A percentile compares a stretch with the other conserved stretches of the same genome.
These are phyloP conservation scores for Protosalanx chinensis DNA, from an alignment of 2,797 vertebrate genomes.

Conservation along the genomic window DNA sequence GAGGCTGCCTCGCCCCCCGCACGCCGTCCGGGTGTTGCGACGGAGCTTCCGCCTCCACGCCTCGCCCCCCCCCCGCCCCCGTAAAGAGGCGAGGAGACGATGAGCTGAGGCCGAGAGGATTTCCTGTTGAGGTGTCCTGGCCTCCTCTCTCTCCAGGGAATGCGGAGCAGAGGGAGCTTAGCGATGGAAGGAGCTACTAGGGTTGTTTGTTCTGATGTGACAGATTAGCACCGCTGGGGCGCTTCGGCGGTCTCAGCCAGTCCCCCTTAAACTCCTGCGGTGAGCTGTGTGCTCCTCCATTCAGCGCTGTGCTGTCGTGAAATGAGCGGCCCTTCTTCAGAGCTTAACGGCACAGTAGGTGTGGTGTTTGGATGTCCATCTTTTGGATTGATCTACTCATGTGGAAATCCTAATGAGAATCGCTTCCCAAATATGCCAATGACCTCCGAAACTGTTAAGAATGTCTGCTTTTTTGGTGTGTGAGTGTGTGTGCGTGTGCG, in stretches of 20 bases:
- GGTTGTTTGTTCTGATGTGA: conserved; percentile 57
- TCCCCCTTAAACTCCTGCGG: conserved; percentile 34
- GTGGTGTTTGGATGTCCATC: too few relatives aligned
- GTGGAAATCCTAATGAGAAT: too few relatives aligned
- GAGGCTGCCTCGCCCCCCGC: background rate
- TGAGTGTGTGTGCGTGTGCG: too few relatives aligned
- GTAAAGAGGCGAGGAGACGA: conserved; percentile 48
- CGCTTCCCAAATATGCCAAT: too few relatives aligned
- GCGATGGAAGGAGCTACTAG: conserved; percentile 38
- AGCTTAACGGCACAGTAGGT: conserved; percentile 5
- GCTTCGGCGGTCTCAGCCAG: conserved; percentile 23
- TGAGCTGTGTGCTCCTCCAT: conserved; percentile 29
- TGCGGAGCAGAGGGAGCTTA: conserved; percentile 32
- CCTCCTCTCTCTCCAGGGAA: conserved; percentile 44
- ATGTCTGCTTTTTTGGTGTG: too few relatives aligned
- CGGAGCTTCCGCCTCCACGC: conserved; percentile 27
- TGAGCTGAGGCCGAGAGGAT: conserved; percentile 67
- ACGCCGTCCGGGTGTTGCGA: background rate
- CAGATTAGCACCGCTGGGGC: conserved; percentile 42
- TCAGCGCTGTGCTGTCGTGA: conserved; percentile 30
- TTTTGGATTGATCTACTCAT: background rate
- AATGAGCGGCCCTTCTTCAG: conserved; percentile 32
- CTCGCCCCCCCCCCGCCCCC: too few relatives aligned
- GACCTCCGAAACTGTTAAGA: too few relatives aligned
- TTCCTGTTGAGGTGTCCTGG: conserved; percentile 53